Percentiles rank a stretch among this genome's conserved stretches.
phyloP scores from a whole-genome alignment of 2,113 vertebrate species.

The Myotis lucifugus region DNA sequence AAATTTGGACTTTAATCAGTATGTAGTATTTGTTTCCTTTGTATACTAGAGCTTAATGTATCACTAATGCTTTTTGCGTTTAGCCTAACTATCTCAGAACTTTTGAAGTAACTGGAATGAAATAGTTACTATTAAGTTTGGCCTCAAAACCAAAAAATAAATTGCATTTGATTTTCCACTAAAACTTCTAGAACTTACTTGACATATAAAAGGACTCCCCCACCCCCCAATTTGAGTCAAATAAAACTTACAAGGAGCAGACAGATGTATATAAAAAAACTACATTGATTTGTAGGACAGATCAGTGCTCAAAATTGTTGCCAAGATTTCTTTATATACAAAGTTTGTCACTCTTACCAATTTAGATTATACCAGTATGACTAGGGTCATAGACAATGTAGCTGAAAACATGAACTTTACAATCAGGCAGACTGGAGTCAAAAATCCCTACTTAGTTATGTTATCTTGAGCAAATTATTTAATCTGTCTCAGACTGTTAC shows the following conservation, averaged over 20 bases:
- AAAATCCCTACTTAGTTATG: not conserved
- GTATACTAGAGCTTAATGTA: slow-evolving; percentile 39
- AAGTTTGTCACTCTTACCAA: not conserved
- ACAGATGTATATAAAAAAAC: not conserved
- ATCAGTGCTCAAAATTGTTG: slow-evolving; percentile 33
- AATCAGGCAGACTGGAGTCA: not conserved
- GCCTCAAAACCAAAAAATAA: slow-evolving; percentile 18
- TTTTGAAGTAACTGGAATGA: slow-evolving; percentile 83
- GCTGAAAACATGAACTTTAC: not conserved
- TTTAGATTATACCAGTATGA: not conserved
- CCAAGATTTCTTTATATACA: slow-evolving; percentile 40
- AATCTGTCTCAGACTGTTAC: not conserved
- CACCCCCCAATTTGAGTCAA: too few species aligned
- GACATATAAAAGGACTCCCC: not conserved
- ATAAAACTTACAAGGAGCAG: too few species aligned
- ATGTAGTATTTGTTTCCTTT: not conserved
- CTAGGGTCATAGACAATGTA: not conserved
- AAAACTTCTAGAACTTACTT: not conserved
- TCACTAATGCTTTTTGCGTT: slow-evolving; percentile 67
- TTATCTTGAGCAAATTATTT: not conserved
- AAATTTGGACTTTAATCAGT: not conserved
- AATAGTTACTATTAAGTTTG: slow-evolving; percentile 49
- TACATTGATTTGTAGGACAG: not conserved
- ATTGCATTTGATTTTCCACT: slow-evolving; percentile 9
- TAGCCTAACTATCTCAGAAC: slow-evolving; percentile 48